phyloP scores from a whole-genome alignment of 2,113 vertebrate species.

The Sturnus vulgaris region DNA sequence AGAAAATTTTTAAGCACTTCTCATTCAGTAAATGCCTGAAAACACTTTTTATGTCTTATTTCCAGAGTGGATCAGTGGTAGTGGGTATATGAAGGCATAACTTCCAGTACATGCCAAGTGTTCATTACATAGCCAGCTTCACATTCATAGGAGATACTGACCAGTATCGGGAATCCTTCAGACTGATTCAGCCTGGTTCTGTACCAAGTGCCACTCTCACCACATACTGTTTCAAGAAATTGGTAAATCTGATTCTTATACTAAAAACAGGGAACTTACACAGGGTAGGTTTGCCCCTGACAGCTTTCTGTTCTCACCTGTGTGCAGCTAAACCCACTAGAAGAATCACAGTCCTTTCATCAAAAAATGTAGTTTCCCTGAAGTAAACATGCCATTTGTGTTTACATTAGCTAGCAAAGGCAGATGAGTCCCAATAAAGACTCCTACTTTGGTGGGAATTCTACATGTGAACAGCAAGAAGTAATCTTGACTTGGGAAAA shows the following conservation, averaged over 20 bases:
- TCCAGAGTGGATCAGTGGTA: not conserved
- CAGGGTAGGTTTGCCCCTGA: not conserved
- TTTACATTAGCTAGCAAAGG: not conserved
- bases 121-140: not conserved
- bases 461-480: not conserved
- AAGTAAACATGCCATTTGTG: not conserved
- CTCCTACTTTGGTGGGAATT: not conserved
- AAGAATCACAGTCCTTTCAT: not conserved
- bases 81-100: not conserved
- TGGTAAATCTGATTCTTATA: not conserved
- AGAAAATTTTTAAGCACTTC: not conserved
- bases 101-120: not conserved
- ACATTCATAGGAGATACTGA: not conserved
- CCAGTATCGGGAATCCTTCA: not conserved
- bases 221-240: not conserved
- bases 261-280: not conserved
- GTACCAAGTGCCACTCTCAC: too few species aligned
- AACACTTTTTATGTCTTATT: not conserved
- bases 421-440: not conserved
- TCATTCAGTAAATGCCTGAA: not conserved
- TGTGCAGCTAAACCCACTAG: not conserved
- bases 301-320: not conserved
- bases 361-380: not conserved
- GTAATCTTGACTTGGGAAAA: not conserved
- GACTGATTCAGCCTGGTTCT: not conserved